Conservation (phyloP, 1,140 invertebrate genomes). For the Arion vulgaris region DNA sequence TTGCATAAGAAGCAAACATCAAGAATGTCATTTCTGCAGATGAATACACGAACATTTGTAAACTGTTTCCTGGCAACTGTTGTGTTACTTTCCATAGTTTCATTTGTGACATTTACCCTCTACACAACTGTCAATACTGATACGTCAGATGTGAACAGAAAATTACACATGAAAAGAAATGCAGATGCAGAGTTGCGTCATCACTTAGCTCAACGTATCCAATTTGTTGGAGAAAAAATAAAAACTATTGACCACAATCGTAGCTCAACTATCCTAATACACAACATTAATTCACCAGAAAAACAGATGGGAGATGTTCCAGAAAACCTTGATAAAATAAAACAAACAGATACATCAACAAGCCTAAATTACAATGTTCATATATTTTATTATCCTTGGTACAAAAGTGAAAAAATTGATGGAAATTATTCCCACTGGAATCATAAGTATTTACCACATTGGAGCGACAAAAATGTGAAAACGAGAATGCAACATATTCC, state of each 20-base stretch:
- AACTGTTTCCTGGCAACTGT: not conserved
- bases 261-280: not conserved
- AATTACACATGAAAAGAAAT: not conserved
- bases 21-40: not conserved
- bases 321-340: no score
- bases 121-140: not conserved
- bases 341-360: no score
- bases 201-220: not conserved
- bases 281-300: not conserved
- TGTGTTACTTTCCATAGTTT: not conserved
- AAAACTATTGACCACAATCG: not conserved
- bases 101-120: not conserved
- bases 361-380: conserved; percentile 70
- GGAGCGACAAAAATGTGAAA: conserved; percentile 65
- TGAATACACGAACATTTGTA: not conserved
- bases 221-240: not conserved
- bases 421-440: conserved; percentile 74
- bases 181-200: not conserved
- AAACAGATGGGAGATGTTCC: not conserved
- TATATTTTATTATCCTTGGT: conserved; percentile 76
- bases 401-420: conserved; percentile 71
- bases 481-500: conserved; percentile 70
- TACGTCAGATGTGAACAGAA: not conserved
- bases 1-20: not conserved
- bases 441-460: conserved; percentile 71